Percentiles rank a stretch among this genome's conserved stretches.
Evolutionary conservation across 2,888 invertebrate genomes (phyloP).

Genomic region (Sclerodermus sp.): DNA sequence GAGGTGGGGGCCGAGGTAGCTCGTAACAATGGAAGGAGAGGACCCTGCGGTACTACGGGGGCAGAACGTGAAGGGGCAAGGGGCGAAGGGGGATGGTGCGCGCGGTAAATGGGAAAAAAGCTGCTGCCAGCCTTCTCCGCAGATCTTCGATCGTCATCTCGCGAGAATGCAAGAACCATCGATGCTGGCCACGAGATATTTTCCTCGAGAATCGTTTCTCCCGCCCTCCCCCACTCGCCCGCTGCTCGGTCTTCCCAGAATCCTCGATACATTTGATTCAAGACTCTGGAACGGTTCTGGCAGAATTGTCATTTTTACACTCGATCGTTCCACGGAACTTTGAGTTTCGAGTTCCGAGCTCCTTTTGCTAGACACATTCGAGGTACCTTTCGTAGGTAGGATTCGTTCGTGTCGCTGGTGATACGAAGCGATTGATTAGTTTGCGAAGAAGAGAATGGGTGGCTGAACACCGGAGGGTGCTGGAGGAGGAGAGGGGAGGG

Average conservation of each 20-base stretch:
- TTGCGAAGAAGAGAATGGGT: no score
- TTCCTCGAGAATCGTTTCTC: neutral
- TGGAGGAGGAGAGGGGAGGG: no score
- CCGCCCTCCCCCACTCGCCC: neutral
- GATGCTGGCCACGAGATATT: conserved; percentile 6
- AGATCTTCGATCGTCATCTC: conserved; percentile 16
- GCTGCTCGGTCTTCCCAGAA: neutral
- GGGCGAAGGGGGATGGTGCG: neutral
- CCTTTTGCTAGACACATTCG: no score
- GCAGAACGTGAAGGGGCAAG: neutral
- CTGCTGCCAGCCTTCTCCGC: conserved; percentile 3
- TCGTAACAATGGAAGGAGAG: conserved; percentile 25
- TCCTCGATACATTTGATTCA: neutral
- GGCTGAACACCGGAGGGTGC: no score
- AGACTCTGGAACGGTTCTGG: neutral
- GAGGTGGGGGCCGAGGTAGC: conserved; percentile 19
- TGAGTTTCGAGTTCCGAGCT: no score
- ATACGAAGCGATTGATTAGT: no score
- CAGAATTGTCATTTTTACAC: no score
- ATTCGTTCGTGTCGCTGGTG: no score
- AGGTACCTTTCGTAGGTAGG: no score
- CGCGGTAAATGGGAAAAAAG: conserved; percentile 10
- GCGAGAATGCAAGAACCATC: conserved; percentile 10
- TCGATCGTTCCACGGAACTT: no score
- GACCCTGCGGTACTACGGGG: neutral